These are phyloP conservation scores for Setipinna tenuifilis DNA, from an alignment of 2,797 vertebrate species.

Conservation along the genomic window DNA sequence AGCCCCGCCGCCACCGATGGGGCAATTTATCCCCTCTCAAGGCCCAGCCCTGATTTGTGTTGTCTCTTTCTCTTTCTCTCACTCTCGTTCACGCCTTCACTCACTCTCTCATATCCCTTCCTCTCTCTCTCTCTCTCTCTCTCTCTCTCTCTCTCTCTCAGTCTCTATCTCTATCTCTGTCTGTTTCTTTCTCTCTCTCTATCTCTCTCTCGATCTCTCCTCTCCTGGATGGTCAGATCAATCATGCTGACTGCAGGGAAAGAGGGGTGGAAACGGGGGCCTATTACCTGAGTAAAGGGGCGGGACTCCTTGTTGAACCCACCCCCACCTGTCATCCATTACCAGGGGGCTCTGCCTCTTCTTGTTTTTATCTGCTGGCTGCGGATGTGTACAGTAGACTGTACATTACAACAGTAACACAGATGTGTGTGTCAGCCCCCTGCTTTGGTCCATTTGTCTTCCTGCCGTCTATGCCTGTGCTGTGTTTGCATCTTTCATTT, in stretches of 20 bases:
- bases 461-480: not conserved
- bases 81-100: not conserved
- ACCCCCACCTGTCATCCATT: slow-evolving; percentile 46
- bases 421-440: not conserved
- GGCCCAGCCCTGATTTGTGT: slow-evolving; percentile 74
- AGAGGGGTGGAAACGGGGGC: slow-evolving; percentile 39
- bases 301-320: slow-evolving; percentile 36
- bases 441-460: not conserved
- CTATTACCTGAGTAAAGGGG: slow-evolving; percentile 53
- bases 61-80: slow-evolving; percentile 55
- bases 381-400: not conserved
- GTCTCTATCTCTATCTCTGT: slow-evolving; percentile 7
- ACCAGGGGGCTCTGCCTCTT: not conserved
- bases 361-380: not conserved
- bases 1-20: slow-evolving; percentile 64
- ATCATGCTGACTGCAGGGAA: slow-evolving; percentile 59
- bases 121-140: slow-evolving; percentile 27
- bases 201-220: slow-evolving; percentile 42
- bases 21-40: slow-evolving; percentile 75
- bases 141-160: slow-evolving; percentile 41
- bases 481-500: not conserved
- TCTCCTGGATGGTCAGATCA: slow-evolving; percentile 61
- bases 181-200: slow-evolving; percentile 2
- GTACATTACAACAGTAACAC: not conserved
- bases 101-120: slow-evolving; percentile 28